Percentiles rank a stretch among this genome's conserved stretches.
Evolutionary conservation across 2,888 invertebrate species (phyloP).

Genomic region (Phengaris alcon): DNA sequence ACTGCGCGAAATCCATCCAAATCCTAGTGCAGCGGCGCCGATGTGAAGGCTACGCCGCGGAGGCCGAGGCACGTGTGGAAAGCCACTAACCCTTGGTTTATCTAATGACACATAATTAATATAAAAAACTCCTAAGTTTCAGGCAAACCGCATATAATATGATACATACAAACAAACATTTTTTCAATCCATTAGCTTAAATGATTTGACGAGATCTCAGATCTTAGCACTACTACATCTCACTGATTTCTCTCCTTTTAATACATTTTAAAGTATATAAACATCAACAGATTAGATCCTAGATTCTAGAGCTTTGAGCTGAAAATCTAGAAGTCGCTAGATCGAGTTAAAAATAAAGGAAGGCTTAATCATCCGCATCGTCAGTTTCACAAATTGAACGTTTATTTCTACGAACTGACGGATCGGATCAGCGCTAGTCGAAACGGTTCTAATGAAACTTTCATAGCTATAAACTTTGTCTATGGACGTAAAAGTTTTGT

Average conservation of each 20-base stretch:
- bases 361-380: conserved; percentile 43
- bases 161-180: background rate
- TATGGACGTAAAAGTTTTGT: background rate
- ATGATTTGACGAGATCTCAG: background rate
- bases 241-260: background rate
- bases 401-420: conserved; percentile 42
- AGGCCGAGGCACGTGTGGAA: too few relatives aligned
- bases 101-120: too few relatives aligned
- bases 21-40: too few relatives aligned
- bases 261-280: background rate
- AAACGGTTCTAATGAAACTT: conserved; percentile 12
- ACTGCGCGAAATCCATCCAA: too few relatives aligned
- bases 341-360: conserved; percentile 39
- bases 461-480: background rate
- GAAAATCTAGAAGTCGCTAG: conserved; percentile 31
- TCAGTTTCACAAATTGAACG: conserved; percentile 43
- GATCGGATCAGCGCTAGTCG: conserved; percentile 36
- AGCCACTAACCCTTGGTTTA: too few relatives aligned
- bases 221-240: background rate
- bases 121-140: too few relatives aligned
- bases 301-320: conserved; percentile 26
- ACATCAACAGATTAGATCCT: background rate
- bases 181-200: background rate
- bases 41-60: too few relatives aligned
- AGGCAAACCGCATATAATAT: too few relatives aligned